Evolutionary conservation across 2,888 invertebrate species (phyloP).

Genomic region (Mythimna loreyi): DNA sequence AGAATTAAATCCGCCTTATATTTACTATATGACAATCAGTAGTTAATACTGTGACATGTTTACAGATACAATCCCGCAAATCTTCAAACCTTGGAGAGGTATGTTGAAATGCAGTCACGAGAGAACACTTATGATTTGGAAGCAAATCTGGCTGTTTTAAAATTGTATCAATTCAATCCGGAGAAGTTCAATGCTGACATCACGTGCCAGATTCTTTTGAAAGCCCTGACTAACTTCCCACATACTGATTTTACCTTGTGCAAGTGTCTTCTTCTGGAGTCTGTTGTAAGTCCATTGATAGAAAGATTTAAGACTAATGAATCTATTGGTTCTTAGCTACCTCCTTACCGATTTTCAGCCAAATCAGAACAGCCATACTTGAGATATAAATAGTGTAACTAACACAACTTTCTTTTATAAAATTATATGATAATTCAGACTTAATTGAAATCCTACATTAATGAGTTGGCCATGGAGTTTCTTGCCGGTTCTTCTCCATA

Average conservation of each 20-base stretch:
- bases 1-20: background rate
- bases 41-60: conserved; percentile 22
- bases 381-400: too few relatives aligned
- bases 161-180: conserved; percentile 99
- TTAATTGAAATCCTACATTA: too few relatives aligned
- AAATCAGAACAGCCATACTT: too few relatives aligned
- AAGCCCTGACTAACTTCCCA: conserved; percentile 98
- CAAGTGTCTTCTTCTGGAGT: conserved; percentile 97
- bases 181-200: conserved; percentile 95
- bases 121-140: conserved; percentile 99
- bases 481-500: too few relatives aligned
- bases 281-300: conserved; percentile 78
- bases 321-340: too few relatives aligned
- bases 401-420: too few relatives aligned
- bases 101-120: conserved; percentile 97
- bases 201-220: conserved; percentile 97
- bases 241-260: conserved; percentile 99
- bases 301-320: background rate
- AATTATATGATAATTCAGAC: too few relatives aligned
- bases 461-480: too few relatives aligned
- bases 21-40: background rate
- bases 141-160: conserved; percentile 98
- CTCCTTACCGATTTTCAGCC: too few relatives aligned
- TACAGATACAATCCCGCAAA: conserved; percentile 99
- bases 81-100: conserved; percentile 96